phyloP scores from a whole-genome alignment of 2,113 vertebrate species.

The Pandion haliaetus region DNA sequence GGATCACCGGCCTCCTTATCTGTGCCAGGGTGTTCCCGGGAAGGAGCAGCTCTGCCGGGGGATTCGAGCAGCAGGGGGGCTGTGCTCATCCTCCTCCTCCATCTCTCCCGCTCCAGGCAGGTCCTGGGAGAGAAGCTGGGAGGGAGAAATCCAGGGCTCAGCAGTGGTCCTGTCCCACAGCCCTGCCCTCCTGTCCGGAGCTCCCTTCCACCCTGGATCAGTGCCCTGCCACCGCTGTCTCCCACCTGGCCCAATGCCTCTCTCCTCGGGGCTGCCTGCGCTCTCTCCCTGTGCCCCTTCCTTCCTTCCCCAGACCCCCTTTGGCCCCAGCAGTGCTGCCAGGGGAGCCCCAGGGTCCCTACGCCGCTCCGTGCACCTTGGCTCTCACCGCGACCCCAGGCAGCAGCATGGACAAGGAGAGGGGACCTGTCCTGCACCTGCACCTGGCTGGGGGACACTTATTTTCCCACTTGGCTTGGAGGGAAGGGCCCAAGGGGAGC shows the following conservation, averaged over 20 bases:
- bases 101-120: neutral
- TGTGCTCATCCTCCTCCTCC: neutral
- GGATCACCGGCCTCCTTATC: constrained; percentile 7
- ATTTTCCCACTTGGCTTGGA: accelerated
- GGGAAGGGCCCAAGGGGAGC: neutral
- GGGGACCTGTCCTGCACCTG: accelerated
- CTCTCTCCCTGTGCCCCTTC: neutral
- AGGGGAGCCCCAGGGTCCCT: neutral
- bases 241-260: neutral
- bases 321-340: neutral
- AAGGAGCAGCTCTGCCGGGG: neutral
- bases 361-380: accelerated
- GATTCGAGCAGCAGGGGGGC: accelerated
- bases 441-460: accelerated
- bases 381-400: neutral
- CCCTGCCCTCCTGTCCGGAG: neutral
- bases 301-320: too few species aligned
- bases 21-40: neutral
- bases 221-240: accelerated
- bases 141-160: neutral
- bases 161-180: neutral
- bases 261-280: neutral
- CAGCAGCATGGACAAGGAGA: neutral
- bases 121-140: neutral
- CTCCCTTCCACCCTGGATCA: neutral